phyloP scores from a whole-genome alignment of 2,113 vertebrate species.

The Aegypius monachus region DNA sequence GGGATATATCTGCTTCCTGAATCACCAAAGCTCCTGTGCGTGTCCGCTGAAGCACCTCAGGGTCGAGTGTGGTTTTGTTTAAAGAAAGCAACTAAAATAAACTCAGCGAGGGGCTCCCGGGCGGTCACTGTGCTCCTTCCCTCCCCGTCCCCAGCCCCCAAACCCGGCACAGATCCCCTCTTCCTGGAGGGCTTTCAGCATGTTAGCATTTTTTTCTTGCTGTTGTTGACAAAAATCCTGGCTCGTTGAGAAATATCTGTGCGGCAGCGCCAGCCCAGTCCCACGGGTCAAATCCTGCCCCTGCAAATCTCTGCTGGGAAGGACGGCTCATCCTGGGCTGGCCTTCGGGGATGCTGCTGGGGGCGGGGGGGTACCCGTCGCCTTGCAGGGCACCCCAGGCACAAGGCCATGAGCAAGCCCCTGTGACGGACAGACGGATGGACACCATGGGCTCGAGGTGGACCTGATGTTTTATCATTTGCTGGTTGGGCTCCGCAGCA shows the following conservation, averaged over 20 bases:
- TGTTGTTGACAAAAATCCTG: constrained; percentile 34
- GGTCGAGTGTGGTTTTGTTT: constrained; percentile 37
- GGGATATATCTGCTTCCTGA: not conserved
- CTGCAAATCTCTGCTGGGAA: not conserved
- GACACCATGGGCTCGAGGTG: not conserved
- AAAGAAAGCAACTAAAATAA: constrained; percentile 41
- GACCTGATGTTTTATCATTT: not conserved
- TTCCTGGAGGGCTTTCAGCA: not conserved
- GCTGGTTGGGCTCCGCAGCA: not conserved
- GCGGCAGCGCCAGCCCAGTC: not conserved
- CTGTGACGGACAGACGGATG: not conserved
- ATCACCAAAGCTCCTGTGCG: not conserved
- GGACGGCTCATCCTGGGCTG: not conserved
- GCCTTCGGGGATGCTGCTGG: not conserved
- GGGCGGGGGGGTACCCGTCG: not conserved
- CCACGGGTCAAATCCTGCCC: constrained; percentile 1
- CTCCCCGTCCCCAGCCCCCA: not conserved
- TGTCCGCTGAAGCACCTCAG: not conserved
- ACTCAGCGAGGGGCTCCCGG: not conserved
- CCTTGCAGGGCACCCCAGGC: not conserved
- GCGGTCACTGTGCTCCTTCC: constrained; percentile 9
- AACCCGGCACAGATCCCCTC: not conserved
- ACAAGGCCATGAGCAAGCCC: not conserved
- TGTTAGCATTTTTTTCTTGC: constrained; percentile 19
- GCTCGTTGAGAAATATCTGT: constrained; percentile 16